Base-by-base conservation (phyloP, 2,113 vertebrate genomes). In the Mustela lutreola region DNA sequence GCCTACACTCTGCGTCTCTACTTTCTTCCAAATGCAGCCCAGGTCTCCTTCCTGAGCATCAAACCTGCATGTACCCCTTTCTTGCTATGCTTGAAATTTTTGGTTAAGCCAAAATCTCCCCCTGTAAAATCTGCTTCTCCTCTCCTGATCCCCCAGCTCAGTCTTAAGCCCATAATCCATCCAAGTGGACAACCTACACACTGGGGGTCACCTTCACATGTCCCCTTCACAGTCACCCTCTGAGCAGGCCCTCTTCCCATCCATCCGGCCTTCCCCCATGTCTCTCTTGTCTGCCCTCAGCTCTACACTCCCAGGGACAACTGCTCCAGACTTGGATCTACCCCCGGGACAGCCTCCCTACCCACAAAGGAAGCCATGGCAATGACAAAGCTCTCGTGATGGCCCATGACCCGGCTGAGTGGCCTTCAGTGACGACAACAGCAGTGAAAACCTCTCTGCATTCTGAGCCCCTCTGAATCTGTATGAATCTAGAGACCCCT, bases 31-130 rank as follows among this genome's bases (percentile, higher is more conserved):
- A n/a, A 56, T 48, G 39, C 1, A 31, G 31, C 53, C 50, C 33
- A 19, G 67, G 48, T 28, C 26, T 65, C 53, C 42, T 36, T 58
- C 62, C 60, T 16, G 33, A 56, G 50, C 82, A n/a, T 42, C 48
- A 14, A 21, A 1, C n/a, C 45, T 10, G 0, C 22, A 1, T 4
- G 10, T 1, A 19, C 60, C 36, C 48, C 24, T 79, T 53, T 16
- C 58, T 62, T 1, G 0, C 11, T 0, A n/a, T 7, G 3, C 11
- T 16, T 67, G 53, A 0, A 6, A 16, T 36, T 67, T 28, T 42
- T 26, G 42, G 1, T 22, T 0, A 5, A 45, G 39, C 10, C 10
- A 1, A 0, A n/a, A 0, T 11, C 60, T 50, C 10, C 3, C 26
- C 18, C 1, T 24, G 53, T 56, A 56, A 11, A 15, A 28, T 4